Evolutionary conservation across 2,888 invertebrate species (phyloP).

Genomic region (Macaria liturata): DNA sequence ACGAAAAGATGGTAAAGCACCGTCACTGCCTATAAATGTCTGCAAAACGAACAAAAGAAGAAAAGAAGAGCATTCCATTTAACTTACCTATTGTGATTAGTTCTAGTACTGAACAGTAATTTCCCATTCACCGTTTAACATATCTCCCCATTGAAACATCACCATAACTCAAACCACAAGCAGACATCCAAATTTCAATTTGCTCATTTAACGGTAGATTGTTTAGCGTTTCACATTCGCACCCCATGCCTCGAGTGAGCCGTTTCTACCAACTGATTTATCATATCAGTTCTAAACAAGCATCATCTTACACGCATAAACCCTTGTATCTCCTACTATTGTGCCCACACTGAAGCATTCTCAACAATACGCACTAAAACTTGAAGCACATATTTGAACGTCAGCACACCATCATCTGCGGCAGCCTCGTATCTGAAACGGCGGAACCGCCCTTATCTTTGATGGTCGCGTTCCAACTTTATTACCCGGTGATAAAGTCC

Average conservation of each 20-base stretch:
- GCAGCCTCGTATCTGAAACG: constrained; percentile 42
- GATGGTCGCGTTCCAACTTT: constrained; percentile 42
- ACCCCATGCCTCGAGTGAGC: constrained; percentile 72
- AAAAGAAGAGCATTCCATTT: too few relatives aligned
- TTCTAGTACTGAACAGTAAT: too few relatives aligned
- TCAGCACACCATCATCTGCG: constrained; percentile 59
- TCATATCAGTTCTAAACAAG: constrained; percentile 82
- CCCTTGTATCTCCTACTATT: constrained; percentile 63
- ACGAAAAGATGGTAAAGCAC: too few relatives aligned
- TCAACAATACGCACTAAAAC: constrained; percentile 70
- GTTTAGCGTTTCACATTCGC: constrained; percentile 57
- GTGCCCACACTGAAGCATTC: constrained; percentile 58
- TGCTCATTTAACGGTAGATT: constrained; percentile 72
- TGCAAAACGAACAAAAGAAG: too few relatives aligned
- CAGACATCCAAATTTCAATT: constrained; percentile 62
- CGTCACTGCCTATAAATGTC: too few relatives aligned
- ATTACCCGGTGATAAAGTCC: constrained; percentile 38
- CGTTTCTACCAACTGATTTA: constrained; percentile 80
- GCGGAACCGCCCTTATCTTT: constrained; percentile 37
- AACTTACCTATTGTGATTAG: too few relatives aligned
- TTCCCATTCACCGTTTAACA: neutral
- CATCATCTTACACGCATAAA: constrained; percentile 82
- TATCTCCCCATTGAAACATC: constrained; percentile 25
- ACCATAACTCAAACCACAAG: constrained; percentile 34
- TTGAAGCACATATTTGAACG: constrained; percentile 72